These are phyloP conservation scores for Acanthurus tractus DNA, from an alignment of 2,797 vertebrate species.

Conservation along the genomic window DNA sequence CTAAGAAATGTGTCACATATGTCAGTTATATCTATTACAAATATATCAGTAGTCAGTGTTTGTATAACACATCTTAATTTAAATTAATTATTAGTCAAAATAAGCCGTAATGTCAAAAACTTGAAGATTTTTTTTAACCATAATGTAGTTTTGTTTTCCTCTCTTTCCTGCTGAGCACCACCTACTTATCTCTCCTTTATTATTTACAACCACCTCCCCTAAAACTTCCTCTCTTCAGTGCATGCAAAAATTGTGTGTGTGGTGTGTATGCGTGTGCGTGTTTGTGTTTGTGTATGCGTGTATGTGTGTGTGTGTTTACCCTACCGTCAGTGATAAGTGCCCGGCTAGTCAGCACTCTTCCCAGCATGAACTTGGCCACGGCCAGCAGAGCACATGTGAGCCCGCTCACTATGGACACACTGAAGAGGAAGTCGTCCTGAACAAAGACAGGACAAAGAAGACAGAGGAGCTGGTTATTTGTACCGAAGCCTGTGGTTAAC, in stretches of 20 bases:
- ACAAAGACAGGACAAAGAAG: constrained; percentile 20
- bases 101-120: neutral
- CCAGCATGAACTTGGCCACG: constrained; percentile 95
- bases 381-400: constrained; percentile 92
- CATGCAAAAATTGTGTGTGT: neutral
- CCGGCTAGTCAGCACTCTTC: constrained; percentile 95
- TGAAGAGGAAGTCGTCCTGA: constrained; percentile 96
- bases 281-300: constrained; percentile 23
- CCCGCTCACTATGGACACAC: constrained; percentile 96
- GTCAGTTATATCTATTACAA: too few relatives aligned
- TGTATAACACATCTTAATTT: too few relatives aligned
- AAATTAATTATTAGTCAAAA: neutral
- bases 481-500: too few relatives aligned
- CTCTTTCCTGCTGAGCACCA: neutral
- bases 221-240: neutral
- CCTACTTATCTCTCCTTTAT: neutral
- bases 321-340: constrained; percentile 96
- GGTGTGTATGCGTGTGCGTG: constrained; percentile 18
- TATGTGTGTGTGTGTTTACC: constrained; percentile 33
- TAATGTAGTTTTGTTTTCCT: neutral
- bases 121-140: neutral
- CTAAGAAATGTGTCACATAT: too few relatives aligned
- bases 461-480: neutral
- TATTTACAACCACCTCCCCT: neutral
- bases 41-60: too few relatives aligned